phyloP scores from a whole-genome alignment of 2,888 invertebrate genomes.

The Epistrophe eligans region DNA sequence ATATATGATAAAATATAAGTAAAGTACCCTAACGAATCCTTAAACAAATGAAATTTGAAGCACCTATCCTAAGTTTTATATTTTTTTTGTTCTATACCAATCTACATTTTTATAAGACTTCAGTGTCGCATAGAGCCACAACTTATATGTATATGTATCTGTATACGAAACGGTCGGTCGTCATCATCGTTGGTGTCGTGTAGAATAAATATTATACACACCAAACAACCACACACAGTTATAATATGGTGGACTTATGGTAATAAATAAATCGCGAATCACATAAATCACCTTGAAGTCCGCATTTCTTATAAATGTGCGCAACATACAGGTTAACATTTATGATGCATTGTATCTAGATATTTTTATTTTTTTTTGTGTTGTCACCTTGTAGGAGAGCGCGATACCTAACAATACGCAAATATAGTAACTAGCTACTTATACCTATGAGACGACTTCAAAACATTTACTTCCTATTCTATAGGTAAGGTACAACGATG shows the following conservation, averaged over 20 bases:
- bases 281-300: conserved; percentile 83
- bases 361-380: conserved; percentile 37
- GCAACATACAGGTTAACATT: conserved; percentile 75
- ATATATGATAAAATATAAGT: too few species aligned
- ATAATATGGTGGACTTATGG: conserved; percentile 77
- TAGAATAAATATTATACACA: conserved; percentile 31
- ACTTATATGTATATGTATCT: not conserved
- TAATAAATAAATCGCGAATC: conserved; percentile 82
- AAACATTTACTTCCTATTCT: conserved; percentile 28
- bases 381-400: conserved; percentile 65
- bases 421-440: conserved; percentile 19
- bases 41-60: conserved; percentile 58
- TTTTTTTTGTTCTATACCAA: not conserved
- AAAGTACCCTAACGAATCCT: conserved; percentile 51
- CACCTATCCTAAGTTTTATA: conserved; percentile 26
- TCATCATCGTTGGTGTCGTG: conserved; percentile 44
- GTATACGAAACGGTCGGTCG: conserved; percentile 21
- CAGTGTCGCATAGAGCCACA: not conserved
- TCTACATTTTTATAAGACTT: conserved; percentile 5
- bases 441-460: not conserved
- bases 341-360: conserved; percentile 73
- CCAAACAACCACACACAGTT: conserved; percentile 52
- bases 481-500: conserved; percentile 31
- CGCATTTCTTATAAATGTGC: conserved; percentile 75
- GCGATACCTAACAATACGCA: conserved; percentile 40